These are phyloP conservation scores for Chaetura pelagica DNA, from an alignment of 2,113 vertebrate species.

Conservation along the genomic window DNA sequence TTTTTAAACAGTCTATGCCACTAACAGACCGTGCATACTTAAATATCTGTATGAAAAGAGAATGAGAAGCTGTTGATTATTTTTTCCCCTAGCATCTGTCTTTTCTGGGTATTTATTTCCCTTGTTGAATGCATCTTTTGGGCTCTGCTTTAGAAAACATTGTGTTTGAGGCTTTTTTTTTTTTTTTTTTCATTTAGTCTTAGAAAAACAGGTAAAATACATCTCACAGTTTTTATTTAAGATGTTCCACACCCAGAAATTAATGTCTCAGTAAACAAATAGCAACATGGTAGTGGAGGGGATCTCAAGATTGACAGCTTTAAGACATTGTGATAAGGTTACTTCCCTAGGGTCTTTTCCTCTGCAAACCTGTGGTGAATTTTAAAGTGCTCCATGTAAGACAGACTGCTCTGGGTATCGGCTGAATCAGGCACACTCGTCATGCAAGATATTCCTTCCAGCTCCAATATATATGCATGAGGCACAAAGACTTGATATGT, in stretches of 20 bases:
- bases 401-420: neutral
- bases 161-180: neutral
- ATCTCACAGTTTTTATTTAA: neutral
- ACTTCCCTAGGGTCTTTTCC: neutral
- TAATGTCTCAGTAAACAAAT: slow-evolving; percentile 25
- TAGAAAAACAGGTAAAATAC: slow-evolving; percentile 9
- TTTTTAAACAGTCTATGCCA: slow-evolving; percentile 3
- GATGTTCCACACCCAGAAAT: slow-evolving; percentile 13
- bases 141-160: neutral
- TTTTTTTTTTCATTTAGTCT: neutral
- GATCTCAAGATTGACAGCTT: slow-evolving; percentile 33
- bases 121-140: neutral
- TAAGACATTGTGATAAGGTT: slow-evolving; percentile 22
- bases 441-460: neutral
- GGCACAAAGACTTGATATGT: neutral
- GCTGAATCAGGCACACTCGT: neutral
- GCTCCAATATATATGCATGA: neutral
- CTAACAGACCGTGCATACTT: neutral
- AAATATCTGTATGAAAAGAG: slow-evolving; percentile 8
- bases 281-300: neutral
- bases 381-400: slow-evolving; percentile 7
- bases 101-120: neutral
- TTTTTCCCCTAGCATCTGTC: neutral
- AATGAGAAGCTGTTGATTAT: neutral
- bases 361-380: slow-evolving; percentile 42